phyloP scores from a whole-genome alignment of 2,113 vertebrate species.

The Lanius ludovicianus region DNA sequence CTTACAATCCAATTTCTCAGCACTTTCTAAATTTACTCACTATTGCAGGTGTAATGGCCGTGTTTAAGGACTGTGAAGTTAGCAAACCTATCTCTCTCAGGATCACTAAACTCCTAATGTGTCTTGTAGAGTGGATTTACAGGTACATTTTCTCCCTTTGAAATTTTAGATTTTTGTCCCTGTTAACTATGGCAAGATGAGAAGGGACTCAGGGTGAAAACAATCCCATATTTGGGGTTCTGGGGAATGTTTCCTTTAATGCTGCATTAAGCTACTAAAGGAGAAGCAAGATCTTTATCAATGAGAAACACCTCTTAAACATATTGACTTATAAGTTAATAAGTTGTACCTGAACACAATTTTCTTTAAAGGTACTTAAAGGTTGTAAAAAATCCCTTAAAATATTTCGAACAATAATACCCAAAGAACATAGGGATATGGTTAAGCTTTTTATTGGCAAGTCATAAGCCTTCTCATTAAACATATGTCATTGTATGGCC shows the following conservation, averaged over 20 bases:
- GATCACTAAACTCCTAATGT: background rate
- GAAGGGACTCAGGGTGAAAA: background rate
- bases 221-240: background rate
- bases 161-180: background rate
- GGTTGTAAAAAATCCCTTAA: conserved; percentile 48
- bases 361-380: conserved; percentile 16
- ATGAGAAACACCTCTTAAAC: background rate
- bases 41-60: background rate
- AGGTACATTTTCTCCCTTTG: background rate
- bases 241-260: background rate
- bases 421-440: background rate
- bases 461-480: conserved; percentile 51
- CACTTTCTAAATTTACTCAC: background rate
- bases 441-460: conserved; percentile 53
- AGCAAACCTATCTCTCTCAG: background rate
- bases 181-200: background rate
- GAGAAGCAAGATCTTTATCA: background rate
- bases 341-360: background rate
- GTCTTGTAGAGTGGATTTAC: background rate
- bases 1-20: background rate
- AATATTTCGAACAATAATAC: conserved; percentile 43
- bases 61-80: background rate
- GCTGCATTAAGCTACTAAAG: background rate
- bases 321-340: background rate
- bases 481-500: conserved; percentile 23